Conservation (phyloP, 2,113 vertebrate genomes). For the Zingel zingel region DNA sequence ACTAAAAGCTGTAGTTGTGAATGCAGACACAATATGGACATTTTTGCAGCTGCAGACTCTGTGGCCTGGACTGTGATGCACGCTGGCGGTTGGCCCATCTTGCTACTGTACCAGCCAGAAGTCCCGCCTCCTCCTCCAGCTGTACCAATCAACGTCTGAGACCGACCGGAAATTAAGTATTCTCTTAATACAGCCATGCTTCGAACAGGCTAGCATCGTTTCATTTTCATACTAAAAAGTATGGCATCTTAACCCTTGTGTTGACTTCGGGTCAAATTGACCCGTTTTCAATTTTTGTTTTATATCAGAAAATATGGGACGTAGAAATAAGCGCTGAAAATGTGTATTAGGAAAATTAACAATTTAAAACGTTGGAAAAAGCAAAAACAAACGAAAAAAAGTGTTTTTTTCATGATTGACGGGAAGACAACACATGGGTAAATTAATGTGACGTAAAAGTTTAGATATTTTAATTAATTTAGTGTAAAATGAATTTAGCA, state of each 20-base stretch:
- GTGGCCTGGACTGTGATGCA: constrained; percentile 57
- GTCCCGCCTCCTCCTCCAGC: constrained; percentile 54
- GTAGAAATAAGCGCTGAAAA: no score
- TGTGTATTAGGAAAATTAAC: no score
- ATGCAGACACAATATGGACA: constrained; percentile 59
- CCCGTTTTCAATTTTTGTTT: no score
- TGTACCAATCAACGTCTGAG: constrained; percentile 39
- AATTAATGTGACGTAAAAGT: neutral
- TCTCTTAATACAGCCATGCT: no score
- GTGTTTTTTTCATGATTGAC: no score
- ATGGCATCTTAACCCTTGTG: no score
- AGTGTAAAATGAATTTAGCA: neutral
- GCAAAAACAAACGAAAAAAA: no score
- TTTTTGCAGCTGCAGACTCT: constrained; percentile 62
- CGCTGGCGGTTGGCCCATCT: constrained; percentile 69
- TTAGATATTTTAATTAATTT: neutral
- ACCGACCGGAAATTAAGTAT: constrained; percentile 37
- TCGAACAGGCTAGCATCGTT: neutral
- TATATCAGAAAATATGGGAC: no score
- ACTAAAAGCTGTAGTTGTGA: constrained; percentile 27
- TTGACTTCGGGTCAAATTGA: no score
- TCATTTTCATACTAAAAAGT: neutral
- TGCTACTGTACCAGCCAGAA: constrained; percentile 10
- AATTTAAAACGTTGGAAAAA: no score
- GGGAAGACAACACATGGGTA: no score